Evolutionary conservation across 2,797 vertebrate genomes (phyloP), one percentile per base, ranked within the genome.

Genomic region (Mormyrus hasselquistii): DNA sequence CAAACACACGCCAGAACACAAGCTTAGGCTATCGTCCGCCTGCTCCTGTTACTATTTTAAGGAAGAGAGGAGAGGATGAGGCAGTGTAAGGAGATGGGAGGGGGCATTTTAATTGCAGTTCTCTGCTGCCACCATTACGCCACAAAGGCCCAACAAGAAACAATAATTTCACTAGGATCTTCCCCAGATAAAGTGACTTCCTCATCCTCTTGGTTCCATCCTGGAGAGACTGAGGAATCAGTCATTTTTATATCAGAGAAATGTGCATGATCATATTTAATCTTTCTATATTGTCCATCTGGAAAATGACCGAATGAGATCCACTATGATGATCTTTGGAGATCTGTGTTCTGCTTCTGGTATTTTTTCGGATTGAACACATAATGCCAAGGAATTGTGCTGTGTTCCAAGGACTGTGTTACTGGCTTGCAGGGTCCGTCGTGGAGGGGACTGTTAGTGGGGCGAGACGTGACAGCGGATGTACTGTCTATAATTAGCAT

Each of bases 91-190:
- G 22, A 5, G 16, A 19, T 41, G 8, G 90, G 88, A 92, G 89
- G 93, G 92, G 92, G 89, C 92, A 91, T 91, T 94, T 94, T 95
- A 94, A 95, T 95, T 94, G 94, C 93, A 93, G 92, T 93, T 94
- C 90, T 92, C 89, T 88, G 91, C 92, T 93, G 92, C 93, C 92
- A 93, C 93, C 93, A 93, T 90, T 88, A 76, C 53, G 88, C 92
- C 94, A 94, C 93, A 94, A 87, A 92, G 93, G 91, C 91, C 90
- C 44, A 91, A 90, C 82, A 92, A 91, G 69, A 94, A 92, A 93
- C 93, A 94, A 90, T 94, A 92, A 94, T 94, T 94, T 93, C 91
- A 44, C 52, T 88, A 22, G 55, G 88, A 55, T 84, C 22, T 69
- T n/a, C 7, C 57, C 86, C n/a, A 59, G 57, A 86, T 89, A 12